Evolutionary conservation across 2,797 vertebrate genomes (phyloP), one percentile per base, ranked within the genome.

Genomic region (Tapirus indicus): DNA sequence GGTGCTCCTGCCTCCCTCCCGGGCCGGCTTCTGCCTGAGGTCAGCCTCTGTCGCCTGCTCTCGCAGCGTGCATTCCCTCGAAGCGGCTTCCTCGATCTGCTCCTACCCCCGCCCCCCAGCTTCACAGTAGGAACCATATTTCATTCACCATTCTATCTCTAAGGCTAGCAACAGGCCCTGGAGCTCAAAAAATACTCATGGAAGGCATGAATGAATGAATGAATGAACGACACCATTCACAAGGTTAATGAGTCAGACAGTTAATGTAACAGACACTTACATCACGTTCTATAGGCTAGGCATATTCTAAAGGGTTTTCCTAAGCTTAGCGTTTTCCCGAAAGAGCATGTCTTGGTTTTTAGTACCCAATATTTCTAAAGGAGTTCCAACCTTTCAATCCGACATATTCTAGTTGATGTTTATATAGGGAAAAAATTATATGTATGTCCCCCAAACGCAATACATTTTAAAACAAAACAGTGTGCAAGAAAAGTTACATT

Each of bases 71-170:
- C 5, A 2, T 21, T 47, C 23, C 10, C 49, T 68, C 54, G 0
- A 6, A 64, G 32, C 56, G n/a, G 56, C 38, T 23, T 1, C 38
- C 72, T 52, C 20, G 6, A 1, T 60, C 35, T 6, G 10, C 2
- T 20, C 5, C 3, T 7, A 0, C 18, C 44, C 21, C 14, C 11
- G 7, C 12, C 58, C 32, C 13, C 32, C 3, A 8, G 58, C n/a
- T 41, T 60, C 64, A 16, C 44, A 23, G 7, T 9, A 32, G 13
- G 21, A 32, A 9, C 6, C 62, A 1, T 23, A 35, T 32, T 6
- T 47, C 44, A n/a, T 62, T 52, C n/a, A n/a, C 13, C 10, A 0
- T 5, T 72, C 21, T n/a, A 44, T 29, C 38, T 44, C 0, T 35
- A 38, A 54, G 32, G 44, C 13, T 35, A 44, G 4, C 72, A 41